Conservation (phyloP, 2,113 vertebrate genomes). For the Tinamus guttatus region DNA sequence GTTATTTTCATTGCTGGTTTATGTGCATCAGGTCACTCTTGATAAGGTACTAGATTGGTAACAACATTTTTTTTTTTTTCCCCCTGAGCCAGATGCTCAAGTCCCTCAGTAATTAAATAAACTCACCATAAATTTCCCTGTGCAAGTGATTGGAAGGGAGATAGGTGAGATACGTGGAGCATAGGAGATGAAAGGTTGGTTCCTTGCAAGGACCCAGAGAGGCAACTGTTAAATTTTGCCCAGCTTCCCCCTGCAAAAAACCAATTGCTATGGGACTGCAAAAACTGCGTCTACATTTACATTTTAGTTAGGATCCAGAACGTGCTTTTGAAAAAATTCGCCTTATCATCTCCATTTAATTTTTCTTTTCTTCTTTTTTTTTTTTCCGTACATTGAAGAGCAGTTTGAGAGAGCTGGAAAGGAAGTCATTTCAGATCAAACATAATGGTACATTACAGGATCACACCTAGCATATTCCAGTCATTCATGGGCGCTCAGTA, state of each 20-base stretch:
- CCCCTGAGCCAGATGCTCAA: background rate
- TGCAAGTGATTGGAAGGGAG: background rate
- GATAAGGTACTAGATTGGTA: background rate
- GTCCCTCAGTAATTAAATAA: background rate
- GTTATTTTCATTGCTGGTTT: background rate
- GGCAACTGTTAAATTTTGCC: background rate
- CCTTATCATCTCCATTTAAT: background rate
- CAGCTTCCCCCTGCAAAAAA: background rate
- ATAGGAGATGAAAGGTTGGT: background rate
- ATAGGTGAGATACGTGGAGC: background rate
- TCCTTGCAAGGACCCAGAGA: background rate
- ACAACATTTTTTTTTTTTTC: background rate
- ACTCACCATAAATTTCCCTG: background rate
- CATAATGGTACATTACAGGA: background rate
- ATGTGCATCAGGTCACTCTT: background rate
- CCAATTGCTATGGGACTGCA: background rate
- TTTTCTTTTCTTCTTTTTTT: too few species aligned
- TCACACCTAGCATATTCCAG: background rate
- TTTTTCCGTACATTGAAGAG: background rate
- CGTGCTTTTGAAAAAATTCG: background rate
- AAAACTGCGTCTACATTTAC: background rate
- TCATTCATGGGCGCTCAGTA: background rate
- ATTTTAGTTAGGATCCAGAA: background rate
- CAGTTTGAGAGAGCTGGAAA: background rate
- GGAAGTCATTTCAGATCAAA: background rate